A percentile compares a stretch with the other conserved stretches of the same genome.
Conservation (phyloP, 1,140 invertebrate genomes). For the Oscheius sp. region DNA sequence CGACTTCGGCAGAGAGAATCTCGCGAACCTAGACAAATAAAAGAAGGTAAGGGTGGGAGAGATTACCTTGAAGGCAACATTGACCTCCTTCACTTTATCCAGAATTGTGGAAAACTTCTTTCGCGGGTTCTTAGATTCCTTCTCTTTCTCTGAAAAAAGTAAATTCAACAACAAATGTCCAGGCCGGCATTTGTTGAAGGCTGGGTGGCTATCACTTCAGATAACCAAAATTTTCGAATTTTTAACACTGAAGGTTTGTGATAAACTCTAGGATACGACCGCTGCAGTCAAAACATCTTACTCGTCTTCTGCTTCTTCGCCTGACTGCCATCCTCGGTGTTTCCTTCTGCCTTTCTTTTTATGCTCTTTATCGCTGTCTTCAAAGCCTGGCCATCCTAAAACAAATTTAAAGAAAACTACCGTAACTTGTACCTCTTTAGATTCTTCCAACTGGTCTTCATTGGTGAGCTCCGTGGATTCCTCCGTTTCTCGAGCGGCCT, state of each 20-base stretch:
- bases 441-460: no score
- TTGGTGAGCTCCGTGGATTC: no score
- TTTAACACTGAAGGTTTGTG: no score
- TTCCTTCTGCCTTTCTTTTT: background rate
- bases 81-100: background rate
- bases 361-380: background rate
- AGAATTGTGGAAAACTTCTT: background rate
- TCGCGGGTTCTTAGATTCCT: no score
- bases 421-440: background rate
- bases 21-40: no score
- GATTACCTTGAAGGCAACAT: background rate
- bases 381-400: background rate
- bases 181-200: no score
- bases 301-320: background rate
- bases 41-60: no score
- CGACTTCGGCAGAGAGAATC: background rate
- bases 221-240: background rate
- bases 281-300: slow-evolving; percentile 6
- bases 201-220: no score
- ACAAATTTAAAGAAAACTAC: background rate
- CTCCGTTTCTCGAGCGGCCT: background rate
- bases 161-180: no score
- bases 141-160: no score
- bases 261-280: no score
- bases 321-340: background rate